phyloP scores from a whole-genome alignment of 2,888 invertebrate species.

The Pollenia griseotomentosa region DNA sequence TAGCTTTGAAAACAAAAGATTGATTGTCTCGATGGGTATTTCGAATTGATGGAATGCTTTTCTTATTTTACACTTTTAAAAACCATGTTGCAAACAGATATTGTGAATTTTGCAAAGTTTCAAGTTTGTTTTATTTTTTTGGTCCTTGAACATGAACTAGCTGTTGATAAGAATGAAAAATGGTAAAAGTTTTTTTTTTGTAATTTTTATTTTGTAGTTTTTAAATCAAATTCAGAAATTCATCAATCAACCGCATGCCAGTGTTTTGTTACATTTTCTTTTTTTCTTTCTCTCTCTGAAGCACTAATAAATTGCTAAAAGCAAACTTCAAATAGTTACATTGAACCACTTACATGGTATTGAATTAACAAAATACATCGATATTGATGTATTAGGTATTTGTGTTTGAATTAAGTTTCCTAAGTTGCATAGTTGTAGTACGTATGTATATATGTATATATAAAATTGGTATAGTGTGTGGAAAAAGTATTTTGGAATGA shows the following conservation, averaged over 20 bases:
- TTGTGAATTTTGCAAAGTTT: slow-evolving; percentile 2
- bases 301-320: background rate
- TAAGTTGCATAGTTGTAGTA: no score
- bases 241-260: slow-evolving; percentile 37
- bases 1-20: slow-evolving; percentile 26
- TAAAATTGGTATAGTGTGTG: no score
- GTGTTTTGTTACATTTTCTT: background rate
- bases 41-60: slow-evolving; percentile 35
- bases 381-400: background rate
- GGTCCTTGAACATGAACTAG: slow-evolving; percentile 40
- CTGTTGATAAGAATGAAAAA: slow-evolving; percentile 25
- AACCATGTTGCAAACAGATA: background rate
- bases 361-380: slow-evolving; percentile 11
- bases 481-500: no score
- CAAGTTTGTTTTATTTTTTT: background rate
- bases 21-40: slow-evolving; percentile 23
- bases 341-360: background rate
- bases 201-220: background rate
- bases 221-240: slow-evolving; percentile 37
- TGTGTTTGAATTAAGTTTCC: background rate
- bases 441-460: no score
- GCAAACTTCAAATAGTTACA: background rate
- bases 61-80: background rate
- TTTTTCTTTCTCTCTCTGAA: slow-evolving; percentile 1
- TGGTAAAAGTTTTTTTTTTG: slow-evolving; percentile 2